phyloP scores from a whole-genome alignment of 2,113 vertebrate species.

The Xiphophorus maculatus region DNA sequence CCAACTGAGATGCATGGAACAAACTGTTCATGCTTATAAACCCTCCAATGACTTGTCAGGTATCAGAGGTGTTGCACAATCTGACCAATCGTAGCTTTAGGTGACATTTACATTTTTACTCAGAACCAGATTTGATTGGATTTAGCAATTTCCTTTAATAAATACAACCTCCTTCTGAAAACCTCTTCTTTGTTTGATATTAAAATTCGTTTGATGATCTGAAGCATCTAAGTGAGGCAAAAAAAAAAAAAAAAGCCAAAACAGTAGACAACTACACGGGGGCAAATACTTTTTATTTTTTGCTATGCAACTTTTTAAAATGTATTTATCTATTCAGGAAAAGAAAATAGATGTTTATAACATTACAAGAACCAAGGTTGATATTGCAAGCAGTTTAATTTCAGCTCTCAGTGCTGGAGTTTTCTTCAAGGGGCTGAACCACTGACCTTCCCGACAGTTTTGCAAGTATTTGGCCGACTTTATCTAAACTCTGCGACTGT shows the following conservation, averaged over 20 bases:
- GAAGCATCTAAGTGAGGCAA: background rate
- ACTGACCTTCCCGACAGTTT: constrained; percentile 42
- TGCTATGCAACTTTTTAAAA: background rate
- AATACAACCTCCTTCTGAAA: no score
- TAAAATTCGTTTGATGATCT: background rate
- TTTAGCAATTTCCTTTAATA: background rate
- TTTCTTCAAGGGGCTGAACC: constrained; percentile 52
- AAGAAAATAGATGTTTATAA: background rate
- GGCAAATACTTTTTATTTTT: background rate
- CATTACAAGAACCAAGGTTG: background rate
- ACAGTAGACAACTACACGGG: background rate
- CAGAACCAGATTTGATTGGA: background rate
- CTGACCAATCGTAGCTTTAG: no score
- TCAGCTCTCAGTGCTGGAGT: constrained; percentile 26
- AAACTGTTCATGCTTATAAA: no score
- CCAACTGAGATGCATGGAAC: no score
- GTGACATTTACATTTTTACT: background rate
- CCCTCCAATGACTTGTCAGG: no score
- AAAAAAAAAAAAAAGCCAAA: background rate
- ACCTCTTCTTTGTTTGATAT: background rate
- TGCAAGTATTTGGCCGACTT: constrained; percentile 45
- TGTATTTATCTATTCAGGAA: background rate
- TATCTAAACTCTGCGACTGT: constrained; percentile 38
- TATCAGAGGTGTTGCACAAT: no score
- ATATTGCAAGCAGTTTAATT: background rate